Evolutionary conservation across 2,888 invertebrate species (phyloP), one percentile per base, ranked within the genome.

Genomic region (Entomobrya multifasciata): DNA sequence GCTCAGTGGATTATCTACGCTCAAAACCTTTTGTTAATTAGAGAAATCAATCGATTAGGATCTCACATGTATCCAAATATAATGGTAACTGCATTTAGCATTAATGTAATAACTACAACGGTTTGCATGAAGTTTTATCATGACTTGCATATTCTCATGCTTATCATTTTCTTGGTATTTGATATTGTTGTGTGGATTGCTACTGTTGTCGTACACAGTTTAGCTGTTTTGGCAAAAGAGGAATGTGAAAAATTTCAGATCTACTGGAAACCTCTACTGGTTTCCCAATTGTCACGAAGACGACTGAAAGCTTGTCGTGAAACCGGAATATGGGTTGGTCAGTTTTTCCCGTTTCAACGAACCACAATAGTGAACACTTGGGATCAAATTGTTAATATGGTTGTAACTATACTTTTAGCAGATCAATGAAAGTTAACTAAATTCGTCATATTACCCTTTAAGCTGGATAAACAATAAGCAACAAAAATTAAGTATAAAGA

Each of bases 51-150:
- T n/a, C n/a, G n/a, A n/a, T n/a, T 72, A 60, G 82, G 82, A 20
- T 22, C 10, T 25, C 17, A 57, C 0, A 27, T 57, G 15, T 72
- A 47, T 27, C 82, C 82, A 11, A 13, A n/a, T 2, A 27, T 74
- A 6, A 82, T 82, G 47, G 15, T 52, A 0, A 41, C 55, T n/a
- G 82, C 44, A 10, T 70, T 70, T 20, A 25, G 22, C 11, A 74
- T 82, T 13, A 82, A 82, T 41, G 72, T 82, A 13, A 36, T 74
- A 2, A 72, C 82, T 0, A 72, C n/a, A n/a, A n/a, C n/a, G n/a
- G n/a, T n/a, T n/a, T n/a, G n/a, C n/a, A n/a, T n/a, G n/a, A n/a
- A n/a, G 60, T 0, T 15, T 72, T 3, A 47, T 82, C 13, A 57
- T 15, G 22, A 60, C 11, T 22, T 82, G 13, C 57, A 57, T 0